Percentiles rank a stretch among this genome's conserved stretches.
These are phyloP conservation scores for Thunnus maccoyii DNA, from an alignment of 2,113 vertebrate species.

Conservation along the genomic window DNA sequence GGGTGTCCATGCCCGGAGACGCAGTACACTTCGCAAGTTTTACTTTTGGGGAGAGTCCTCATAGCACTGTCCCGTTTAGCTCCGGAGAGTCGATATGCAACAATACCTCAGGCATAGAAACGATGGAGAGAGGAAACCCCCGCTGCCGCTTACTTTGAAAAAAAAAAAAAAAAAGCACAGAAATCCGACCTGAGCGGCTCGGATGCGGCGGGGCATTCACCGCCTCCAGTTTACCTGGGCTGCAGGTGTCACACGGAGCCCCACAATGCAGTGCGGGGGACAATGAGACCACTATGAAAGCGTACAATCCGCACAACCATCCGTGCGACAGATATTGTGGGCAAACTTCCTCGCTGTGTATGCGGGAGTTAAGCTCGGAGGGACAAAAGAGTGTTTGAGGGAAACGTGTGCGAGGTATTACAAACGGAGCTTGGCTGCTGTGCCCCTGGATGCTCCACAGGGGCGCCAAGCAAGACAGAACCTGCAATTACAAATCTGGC, in stretches of 20 bases:
- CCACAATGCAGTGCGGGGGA: slow-evolving; percentile 87
- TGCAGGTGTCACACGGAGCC: slow-evolving; percentile 83
- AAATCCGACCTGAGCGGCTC: slow-evolving; percentile 80
- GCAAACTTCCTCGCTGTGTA: slow-evolving; percentile 73
- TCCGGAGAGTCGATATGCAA: slow-evolving; percentile 79
- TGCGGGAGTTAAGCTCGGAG: slow-evolving; percentile 27
- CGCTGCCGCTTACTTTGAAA: slow-evolving; percentile 60
- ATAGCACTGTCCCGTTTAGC: slow-evolving; percentile 83
- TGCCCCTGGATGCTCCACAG: slow-evolving; percentile 42
- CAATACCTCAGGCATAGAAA: slow-evolving; percentile 78
- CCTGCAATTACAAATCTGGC: slow-evolving; percentile 13
- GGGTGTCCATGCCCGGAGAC: slow-evolving; percentile 79
- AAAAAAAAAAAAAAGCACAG: slow-evolving; percentile 61
- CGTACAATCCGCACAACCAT: slow-evolving; percentile 75
- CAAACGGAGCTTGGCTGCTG: slow-evolving; percentile 38
- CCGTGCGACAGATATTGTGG: slow-evolving; percentile 79
- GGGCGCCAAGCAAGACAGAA: slow-evolving; percentile 15
- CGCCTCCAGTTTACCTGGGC: slow-evolving; percentile 77
- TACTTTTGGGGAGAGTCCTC: slow-evolving; percentile 84
- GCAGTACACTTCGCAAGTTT: slow-evolving; percentile 86
- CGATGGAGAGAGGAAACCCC: slow-evolving; percentile 75
- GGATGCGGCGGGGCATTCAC: slow-evolving; percentile 76
- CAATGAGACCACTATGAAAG: slow-evolving; percentile 84
- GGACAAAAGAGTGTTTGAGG: slow-evolving; percentile 71
- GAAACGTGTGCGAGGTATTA: slow-evolving; percentile 62